These are phyloP conservation scores for Cynoglossus semilaevis DNA, from an alignment of 2,113 vertebrate species.

Conservation along the genomic window DNA sequence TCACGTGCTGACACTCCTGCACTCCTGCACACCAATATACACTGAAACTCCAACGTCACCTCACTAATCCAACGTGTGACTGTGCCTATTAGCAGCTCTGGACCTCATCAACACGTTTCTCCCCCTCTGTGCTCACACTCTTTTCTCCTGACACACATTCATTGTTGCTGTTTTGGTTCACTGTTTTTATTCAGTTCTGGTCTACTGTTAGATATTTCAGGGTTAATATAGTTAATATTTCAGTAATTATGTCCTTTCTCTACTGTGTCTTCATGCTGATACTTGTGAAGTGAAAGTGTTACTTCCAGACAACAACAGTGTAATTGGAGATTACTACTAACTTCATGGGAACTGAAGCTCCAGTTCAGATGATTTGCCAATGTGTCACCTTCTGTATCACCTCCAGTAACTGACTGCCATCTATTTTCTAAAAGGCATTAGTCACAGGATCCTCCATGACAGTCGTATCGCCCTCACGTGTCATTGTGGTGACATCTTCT, in stretches of 20 bases:
- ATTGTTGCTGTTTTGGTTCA: neutral
- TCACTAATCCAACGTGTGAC: conserved; percentile 14
- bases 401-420: conserved; percentile 14
- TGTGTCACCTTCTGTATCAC: neutral
- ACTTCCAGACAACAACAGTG: no score
- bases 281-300: no score
- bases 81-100: conserved; percentile 20
- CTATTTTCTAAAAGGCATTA: conserved; percentile 8
- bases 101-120: conserved; percentile 31
- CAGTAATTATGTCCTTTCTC: no score
- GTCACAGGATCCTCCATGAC: neutral
- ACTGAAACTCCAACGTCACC: neutral
- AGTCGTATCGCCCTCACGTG: conserved; percentile 4
- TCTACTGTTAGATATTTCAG: no score
- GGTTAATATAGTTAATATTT: no score
- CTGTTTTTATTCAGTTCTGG: no score
- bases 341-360: no score
- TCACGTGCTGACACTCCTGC: neutral
- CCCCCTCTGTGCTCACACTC: neutral
- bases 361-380: no score
- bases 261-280: no score
- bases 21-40: neutral
- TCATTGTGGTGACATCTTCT: neutral
- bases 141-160: neutral
- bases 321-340: no score